Conservation (phyloP, 1,140 invertebrate genomes). For the Antheraea mylitta region DNA sequence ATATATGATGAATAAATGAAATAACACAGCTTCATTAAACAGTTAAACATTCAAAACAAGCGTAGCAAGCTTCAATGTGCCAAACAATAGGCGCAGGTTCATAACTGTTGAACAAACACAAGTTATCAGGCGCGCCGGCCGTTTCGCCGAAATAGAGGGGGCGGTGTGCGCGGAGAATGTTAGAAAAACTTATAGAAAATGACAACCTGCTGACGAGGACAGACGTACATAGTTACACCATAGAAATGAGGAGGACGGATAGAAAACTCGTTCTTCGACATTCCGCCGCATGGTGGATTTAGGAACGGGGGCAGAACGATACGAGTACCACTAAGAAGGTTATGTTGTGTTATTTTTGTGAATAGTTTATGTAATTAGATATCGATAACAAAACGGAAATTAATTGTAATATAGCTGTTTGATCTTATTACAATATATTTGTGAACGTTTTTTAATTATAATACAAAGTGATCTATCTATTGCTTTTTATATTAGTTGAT, state of each 20-base stretch:
- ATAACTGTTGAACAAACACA: constrained; percentile 72
- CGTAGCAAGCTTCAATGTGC: constrained; percentile 67
- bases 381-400: constrained; percentile 32
- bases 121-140: constrained; percentile 60
- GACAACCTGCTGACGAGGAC: constrained; percentile 72
- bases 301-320: constrained; percentile 74
- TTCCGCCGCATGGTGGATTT: constrained; percentile 76
- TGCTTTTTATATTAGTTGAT: neutral
- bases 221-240: constrained; percentile 43
- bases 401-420: constrained; percentile 11
- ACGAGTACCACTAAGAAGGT: constrained; percentile 62
- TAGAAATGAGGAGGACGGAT: constrained; percentile 65
- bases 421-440: neutral
- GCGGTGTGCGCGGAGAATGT: constrained; percentile 65
- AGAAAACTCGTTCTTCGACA: constrained; percentile 73
- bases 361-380: constrained; percentile 33
- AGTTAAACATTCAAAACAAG: constrained; percentile 60
- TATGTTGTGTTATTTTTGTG: constrained; percentile 74
- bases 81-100: constrained; percentile 69
- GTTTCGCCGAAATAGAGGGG: constrained; percentile 69
- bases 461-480: neutral
- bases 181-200: constrained; percentile 79
- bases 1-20: constrained; percentile 10
- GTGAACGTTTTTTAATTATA: neutral
- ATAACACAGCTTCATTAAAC: constrained; percentile 60